Evolutionary conservation across 2,888 invertebrate genomes (phyloP).

Genomic region (Leucophora obtusa): DNA sequence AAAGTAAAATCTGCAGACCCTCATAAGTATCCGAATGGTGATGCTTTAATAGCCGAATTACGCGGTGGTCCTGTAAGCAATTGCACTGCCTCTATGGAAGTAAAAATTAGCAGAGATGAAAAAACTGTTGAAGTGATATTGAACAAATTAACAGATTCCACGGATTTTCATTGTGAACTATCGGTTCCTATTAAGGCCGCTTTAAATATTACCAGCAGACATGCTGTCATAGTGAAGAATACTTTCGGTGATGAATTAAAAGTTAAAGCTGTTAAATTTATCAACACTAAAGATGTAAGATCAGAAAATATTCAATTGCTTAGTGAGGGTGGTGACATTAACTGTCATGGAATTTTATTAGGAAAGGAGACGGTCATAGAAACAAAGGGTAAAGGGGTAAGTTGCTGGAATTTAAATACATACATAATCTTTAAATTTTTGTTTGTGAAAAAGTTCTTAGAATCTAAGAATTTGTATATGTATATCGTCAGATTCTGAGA

Average conservation of each 20-base stretch:
- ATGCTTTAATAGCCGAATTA: constrained; percentile 71
- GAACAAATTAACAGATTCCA: constrained; percentile 55
- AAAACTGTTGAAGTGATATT: constrained; percentile 68
- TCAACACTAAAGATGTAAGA: constrained; percentile 72
- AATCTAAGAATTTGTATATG: no score
- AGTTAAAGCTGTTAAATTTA: constrained; percentile 68
- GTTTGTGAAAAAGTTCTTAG: no score
- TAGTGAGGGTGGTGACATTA: constrained; percentile 72
- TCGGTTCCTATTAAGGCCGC: constrained; percentile 74
- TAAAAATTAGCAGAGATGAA: constrained; percentile 68
- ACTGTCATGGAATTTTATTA: constrained; percentile 72
- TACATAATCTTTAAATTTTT: no score
- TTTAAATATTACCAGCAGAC: constrained; percentile 68
- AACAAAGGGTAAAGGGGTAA: constrained; percentile 69
- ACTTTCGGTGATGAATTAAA: constrained; percentile 71
- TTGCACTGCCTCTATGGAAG: constrained; percentile 66
- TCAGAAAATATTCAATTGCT: constrained; percentile 70
- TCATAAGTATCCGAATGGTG: constrained; percentile 69
- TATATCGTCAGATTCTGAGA: no score
- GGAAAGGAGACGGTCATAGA: constrained; percentile 71
- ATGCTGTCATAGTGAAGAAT: constrained; percentile 69
- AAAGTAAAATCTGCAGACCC: constrained; percentile 70
- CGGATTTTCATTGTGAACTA: constrained; percentile 68
- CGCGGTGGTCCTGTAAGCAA: constrained; percentile 69
- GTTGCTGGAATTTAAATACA: constrained; percentile 26